Conservation (phyloP, 2,888 invertebrate species). For the Apoda limacodes region DNA sequence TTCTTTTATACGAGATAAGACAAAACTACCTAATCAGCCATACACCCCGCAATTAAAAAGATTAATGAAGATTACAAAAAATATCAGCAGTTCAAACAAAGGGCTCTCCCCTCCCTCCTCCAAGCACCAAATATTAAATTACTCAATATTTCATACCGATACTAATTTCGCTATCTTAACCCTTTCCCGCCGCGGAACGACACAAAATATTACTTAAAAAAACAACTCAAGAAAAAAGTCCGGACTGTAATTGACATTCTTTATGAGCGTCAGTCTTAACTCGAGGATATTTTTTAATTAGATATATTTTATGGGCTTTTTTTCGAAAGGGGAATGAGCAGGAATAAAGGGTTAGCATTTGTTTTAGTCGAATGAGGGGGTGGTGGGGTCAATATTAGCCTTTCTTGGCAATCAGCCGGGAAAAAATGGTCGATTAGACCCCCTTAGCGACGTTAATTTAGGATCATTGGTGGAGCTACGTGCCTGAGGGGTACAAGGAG, state of each 20-base stretch:
- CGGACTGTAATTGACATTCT: slow-evolving; percentile 68
- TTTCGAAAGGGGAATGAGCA: slow-evolving; percentile 59
- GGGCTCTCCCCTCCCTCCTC: no score
- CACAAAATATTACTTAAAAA: slow-evolving; percentile 44
- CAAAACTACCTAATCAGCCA: no score
- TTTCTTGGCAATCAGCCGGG: slow-evolving; percentile 64
- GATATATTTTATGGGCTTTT: slow-evolving; percentile 71
- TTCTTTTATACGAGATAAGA: no score
- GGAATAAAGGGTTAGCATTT: slow-evolving; percentile 69
- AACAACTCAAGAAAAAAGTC: slow-evolving; percentile 27
- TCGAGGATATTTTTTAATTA: slow-evolving; percentile 71
- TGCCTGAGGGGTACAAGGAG: slow-evolving; percentile 33
- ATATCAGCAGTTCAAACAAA: no score
- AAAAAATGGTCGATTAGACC: slow-evolving; percentile 68
- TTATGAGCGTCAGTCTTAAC: slow-evolving; percentile 69
- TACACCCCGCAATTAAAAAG: no score
- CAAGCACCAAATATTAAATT: slow-evolving; percentile 65
- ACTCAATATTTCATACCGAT: slow-evolving; percentile 69
- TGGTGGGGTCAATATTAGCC: slow-evolving; percentile 65
- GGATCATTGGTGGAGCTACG: slow-evolving; percentile 56
- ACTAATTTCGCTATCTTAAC: slow-evolving; percentile 70
- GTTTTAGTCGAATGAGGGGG: slow-evolving; percentile 50
- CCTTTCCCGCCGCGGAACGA: slow-evolving; percentile 59
- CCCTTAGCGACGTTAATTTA: slow-evolving; percentile 61
- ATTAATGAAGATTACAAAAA: no score